Base-by-base conservation (phyloP, 2,797 vertebrate genomes). In the Benthosema pterotum region DNA sequence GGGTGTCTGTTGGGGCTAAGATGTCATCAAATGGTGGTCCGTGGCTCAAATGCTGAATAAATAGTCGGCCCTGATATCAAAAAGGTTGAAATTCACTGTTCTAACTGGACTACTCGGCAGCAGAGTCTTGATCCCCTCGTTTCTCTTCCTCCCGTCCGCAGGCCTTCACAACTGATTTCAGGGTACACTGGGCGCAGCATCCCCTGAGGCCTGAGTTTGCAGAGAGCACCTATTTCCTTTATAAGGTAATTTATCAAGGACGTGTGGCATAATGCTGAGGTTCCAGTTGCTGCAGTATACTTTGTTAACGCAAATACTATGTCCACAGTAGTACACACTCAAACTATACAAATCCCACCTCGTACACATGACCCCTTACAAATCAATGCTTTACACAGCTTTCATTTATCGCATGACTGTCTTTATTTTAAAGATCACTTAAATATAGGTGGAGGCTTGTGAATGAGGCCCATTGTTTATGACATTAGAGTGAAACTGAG, bases 121-220 rank as follows among this genome's bases (percentile, higher is more conserved):
- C 11, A 7, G n/a, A 49, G 65, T 17, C 5, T 58, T 78, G 72
- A 84, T 79, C 87, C 87, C 63, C 93, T 67, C 6, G 51, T 71
- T 77, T 71, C 74, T 75, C 72, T 77, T 9, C 52, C 4, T 1
- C 71, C 52, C 46, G n/a, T 79, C 77, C 83, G 55, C 77, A 99
- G 98, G 97, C 98, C 15, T 99, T 99, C 89, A 99, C 98, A 52
- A 99, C 97, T 71, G 98, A 99, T 87, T 99, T 99, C 79, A 94
- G 97, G 82, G 98, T 99, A 67, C 98, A 99, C 73, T 99, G 98
- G 97, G 97, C 96, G 45, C 97, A 99, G 83, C 97, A 99, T 86
- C 97, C 97, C 67, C 87, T 99, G 83, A 92, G 98, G 76, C 98
- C 98, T 53, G 97, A 99, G 88, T 99, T 99, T 94, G 97, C 97